Base-by-base conservation (phyloP, 2,888 invertebrate species). In the Folsomia manolachei region DNA sequence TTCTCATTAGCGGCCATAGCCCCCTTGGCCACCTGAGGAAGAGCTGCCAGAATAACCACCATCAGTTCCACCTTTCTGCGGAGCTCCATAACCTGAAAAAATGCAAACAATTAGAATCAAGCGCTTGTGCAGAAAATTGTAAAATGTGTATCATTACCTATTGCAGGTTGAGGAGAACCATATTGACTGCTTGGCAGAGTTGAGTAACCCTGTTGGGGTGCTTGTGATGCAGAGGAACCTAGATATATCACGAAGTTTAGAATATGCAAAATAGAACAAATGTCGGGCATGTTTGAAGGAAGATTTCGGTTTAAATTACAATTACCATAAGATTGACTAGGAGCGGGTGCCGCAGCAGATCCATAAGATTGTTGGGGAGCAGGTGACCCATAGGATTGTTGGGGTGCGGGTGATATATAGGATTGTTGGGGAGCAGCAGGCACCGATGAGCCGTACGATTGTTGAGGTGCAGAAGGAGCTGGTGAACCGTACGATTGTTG, bases 301-400 rank as follows among this genome's bases (percentile, higher is more conserved):
- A n/a, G n/a, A n/a, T n/a, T n/a, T n/a, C n/a, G n/a, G 7, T 14
- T 62, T 14, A 62, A n/a, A 62, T 24, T 62, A 23, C 62, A 11
- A 9, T 24, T 62, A 19, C 62, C 62, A 23, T 62, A 62, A 62
- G 62, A 62, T 24, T 62, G 62, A 62, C 62, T 62, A 62, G 62
- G 62, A 19, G 21, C 62, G 2, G 19, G 4, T 62, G 19, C 4
- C 18, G 62, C 62, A 24, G 62, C 23, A 62, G 62, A 62, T 21
- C 62, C 62, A 23, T 62, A 62, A 21, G 62, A 62, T 4, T 1
- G 14, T 62, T 62, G 62, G 19, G 62, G 62, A 2, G 62, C 62
- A 4, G 62, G 23, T 21, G 24, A 7, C n/a, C 39, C 39, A 14
- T 39, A 39, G 7, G 39, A 39, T 9, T 4, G 14, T 39, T 39